A percentile compares a stretch with the other conserved stretches of the same genome.
Conservation (phyloP, 2,797 vertebrate species). For the Microchirus variegatus region DNA sequence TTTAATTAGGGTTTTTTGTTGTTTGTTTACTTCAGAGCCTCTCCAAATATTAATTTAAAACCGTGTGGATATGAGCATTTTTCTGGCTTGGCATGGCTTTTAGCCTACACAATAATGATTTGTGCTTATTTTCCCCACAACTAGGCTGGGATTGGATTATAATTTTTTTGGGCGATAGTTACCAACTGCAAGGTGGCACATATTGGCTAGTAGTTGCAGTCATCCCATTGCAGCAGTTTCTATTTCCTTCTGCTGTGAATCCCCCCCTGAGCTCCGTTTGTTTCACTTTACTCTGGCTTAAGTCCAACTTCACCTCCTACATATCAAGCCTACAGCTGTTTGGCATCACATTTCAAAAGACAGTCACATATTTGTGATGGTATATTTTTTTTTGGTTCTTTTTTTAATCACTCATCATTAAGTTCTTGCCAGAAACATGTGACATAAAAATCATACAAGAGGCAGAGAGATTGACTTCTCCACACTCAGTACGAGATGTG, state of each 20-base stretch:
- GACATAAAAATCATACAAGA: constrained; percentile 3
- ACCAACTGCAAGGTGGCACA: constrained; percentile 21
- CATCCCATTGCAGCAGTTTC: constrained; percentile 32
- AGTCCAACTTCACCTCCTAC: constrained; percentile 1
- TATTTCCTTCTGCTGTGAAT: constrained; percentile 22
- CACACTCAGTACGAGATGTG: constrained; percentile 26
- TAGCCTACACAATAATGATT: too few species aligned
- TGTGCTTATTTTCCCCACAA: not conserved
- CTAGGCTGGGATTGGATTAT: not conserved
- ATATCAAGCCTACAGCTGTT: not conserved
- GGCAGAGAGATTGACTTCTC: constrained; percentile 21
- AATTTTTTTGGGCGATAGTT: too few species aligned
- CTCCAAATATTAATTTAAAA: too few species aligned
- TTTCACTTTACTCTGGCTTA: constrained; percentile 25
- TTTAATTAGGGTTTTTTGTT: too few species aligned
- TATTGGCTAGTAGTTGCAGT: constrained; percentile 55
- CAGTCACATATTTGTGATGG: not conserved
- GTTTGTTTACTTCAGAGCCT: too few species aligned
- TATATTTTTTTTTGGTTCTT: too few species aligned
- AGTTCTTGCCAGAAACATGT: not conserved
- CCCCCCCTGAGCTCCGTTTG: constrained; percentile 25
- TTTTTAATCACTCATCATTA: not conserved
- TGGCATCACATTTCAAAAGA: not conserved
- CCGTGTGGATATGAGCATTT: too few species aligned
- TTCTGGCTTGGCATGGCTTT: too few species aligned